Base-by-base conservation (phyloP, 2,888 invertebrate genomes). In the Drosophila putrida region DNA sequence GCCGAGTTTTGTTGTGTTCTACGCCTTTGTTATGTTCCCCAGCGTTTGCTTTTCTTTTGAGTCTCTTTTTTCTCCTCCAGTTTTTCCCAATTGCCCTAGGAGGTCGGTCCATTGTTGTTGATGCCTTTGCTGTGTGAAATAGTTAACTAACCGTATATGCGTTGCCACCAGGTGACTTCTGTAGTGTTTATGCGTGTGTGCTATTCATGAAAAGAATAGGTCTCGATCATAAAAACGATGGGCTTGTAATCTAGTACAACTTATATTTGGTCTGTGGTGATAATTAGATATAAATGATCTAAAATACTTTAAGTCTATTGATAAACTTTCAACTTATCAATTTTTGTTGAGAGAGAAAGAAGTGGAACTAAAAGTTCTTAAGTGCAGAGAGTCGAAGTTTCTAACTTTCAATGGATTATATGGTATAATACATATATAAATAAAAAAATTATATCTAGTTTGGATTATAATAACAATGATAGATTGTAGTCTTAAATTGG, bases 1-100 rank as follows among this genome's bases (percentile, higher is more conserved):
- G 53, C 54, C 51, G 69, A 57, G 39, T 60, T 75, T 63, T 58
- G 66, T 44, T 75, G 60, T 58, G 66, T 39, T 51, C 53, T 20
- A 43, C 44, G 58, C 58, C 58, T 71, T 76, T 65, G 60, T 44
- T 55, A 55, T 55, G 50, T 51, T 41, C 38, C 43, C 61, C 3
- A 20, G 63, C 53, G 35, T 50, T 57, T 47, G 33, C 43, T 35
- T 57, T 51, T 41, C 15, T 53, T 39, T 13, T 10, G 11, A 13
- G 6, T 6, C 28, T 39, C 44, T 43, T 1, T 39, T 49, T 43
- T 1, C 38, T 20, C 20, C 2, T 20, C 20, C 11, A 20, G 20
- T 35, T 35, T 43, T 28, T 15, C 15, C n/a, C 10, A 35, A 47
- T 60, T 43, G 27, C 43, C 6, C 27, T 41, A 10, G 20, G 10